Percentiles rank a stretch among this genome's conserved stretches.
phyloP scores from a whole-genome alignment of 2,797 vertebrate species.

The Prunella strophiata region DNA sequence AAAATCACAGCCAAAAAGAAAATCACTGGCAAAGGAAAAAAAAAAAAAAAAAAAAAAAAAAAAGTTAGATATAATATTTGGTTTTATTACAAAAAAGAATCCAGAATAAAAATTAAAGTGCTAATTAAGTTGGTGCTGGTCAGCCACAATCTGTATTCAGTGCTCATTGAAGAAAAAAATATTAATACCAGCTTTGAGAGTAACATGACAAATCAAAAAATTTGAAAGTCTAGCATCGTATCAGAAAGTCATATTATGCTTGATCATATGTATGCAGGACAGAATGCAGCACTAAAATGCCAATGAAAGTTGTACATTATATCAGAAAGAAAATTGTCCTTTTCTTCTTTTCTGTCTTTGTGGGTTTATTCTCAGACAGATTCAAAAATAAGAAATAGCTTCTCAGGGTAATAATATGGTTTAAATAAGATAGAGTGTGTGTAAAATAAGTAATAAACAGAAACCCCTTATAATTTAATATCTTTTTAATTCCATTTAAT shows the following conservation, averaged over 20 bases:
- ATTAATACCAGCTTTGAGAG: not conserved
- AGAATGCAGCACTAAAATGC: not conserved
- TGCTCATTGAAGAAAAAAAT: not conserved
- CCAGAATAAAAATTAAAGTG: not conserved
- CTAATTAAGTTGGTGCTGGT: not conserved
- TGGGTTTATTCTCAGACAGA: not conserved
- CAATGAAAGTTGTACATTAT: not conserved
- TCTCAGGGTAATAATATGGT: no score
- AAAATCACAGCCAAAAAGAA: not conserved
- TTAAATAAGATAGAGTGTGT: no score
- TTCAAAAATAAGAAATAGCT: not conserved
- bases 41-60: not conserved
- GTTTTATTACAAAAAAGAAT: not conserved
- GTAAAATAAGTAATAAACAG: no score
- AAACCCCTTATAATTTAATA: not conserved
- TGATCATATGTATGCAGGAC: not conserved
- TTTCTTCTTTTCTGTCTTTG: not conserved
- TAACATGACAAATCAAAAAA: not conserved
- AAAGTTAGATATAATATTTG: not conserved
- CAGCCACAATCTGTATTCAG: not conserved
- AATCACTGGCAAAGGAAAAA: not conserved
- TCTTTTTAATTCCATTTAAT: not conserved
- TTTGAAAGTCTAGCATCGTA: not conserved
- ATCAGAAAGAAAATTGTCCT: not conserved
- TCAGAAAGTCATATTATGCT: not conserved